Evolutionary conservation across 2,888 invertebrate species (phyloP).

Genomic region (Galerucella pusilla): DNA sequence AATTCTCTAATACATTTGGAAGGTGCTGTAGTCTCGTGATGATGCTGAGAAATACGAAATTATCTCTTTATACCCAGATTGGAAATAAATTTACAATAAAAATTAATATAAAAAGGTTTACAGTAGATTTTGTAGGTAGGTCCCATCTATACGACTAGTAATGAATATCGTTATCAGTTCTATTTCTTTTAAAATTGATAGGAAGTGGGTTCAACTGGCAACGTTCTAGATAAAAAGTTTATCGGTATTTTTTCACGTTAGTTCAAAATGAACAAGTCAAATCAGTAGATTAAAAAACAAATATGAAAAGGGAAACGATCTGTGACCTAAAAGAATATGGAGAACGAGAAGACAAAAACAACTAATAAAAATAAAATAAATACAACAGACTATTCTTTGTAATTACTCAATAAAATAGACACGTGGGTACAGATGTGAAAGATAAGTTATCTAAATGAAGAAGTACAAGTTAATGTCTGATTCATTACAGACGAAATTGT

Average conservation of each 20-base stretch:
- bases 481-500: too few species aligned
- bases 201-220: slow-evolving; percentile 1
- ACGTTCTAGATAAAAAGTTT: slow-evolving; percentile 1
- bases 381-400: neutral
- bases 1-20: too few species aligned
- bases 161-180: neutral
- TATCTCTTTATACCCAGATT: too few species aligned
- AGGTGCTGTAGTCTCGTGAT: too few species aligned
- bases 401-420: neutral
- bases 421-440: too few species aligned
- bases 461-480: too few species aligned
- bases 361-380: neutral
- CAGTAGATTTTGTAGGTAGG: neutral
- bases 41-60: too few species aligned
- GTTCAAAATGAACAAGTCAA: neutral
- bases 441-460: too few species aligned
- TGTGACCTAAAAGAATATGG: neutral
- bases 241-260: neutral
- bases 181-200: slow-evolving; percentile 11
- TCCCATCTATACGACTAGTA: neutral
- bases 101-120: neutral
- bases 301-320: neutral
- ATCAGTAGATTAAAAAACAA: neutral
- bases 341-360: too few species aligned
- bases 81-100: too few species aligned